Evolutionary conservation across 2,797 vertebrate species (phyloP), one percentile per base, ranked within the genome.

Genomic region (Oryzias sinensis): DNA sequence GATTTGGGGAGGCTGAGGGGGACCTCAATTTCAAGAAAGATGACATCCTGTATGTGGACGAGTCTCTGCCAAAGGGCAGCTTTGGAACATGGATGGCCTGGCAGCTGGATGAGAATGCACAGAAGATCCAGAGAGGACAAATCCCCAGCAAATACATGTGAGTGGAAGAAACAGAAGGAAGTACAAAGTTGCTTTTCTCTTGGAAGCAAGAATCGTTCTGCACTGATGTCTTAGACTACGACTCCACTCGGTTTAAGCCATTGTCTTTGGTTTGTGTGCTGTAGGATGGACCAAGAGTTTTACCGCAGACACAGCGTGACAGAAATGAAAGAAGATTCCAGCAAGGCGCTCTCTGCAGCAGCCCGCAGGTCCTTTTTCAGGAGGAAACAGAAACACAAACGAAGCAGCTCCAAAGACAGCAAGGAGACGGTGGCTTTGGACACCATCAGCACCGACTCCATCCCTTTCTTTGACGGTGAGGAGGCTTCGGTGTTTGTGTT

Each of bases 141-240:
- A 95, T 99, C 78, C 96, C 97, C 78, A 98, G 95, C 92, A 99
- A 98, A 91, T 98, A 95, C 15, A 97, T 98, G 96, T 98, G 82
- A 90, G 95, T 86, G 72, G 64, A 78, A 58, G 66, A 52, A 42
- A 37, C 16, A 29, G 9, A 78, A 58, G 66, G 66, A 53, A 42
- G 41, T 14, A 29, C 29, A 33, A 7, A 2, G 9, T 11, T 37
- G 3, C 2, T 33, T 33, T 33, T 33, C 29, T 33, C 8, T 33
- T 33, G 9, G 2, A 37, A 37, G 11, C 9, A 37, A 11, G 9
- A 37, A 37, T 37, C 9, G 3, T 37, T 37, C 33, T 37, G 27
- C 27, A 6, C 27, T 27, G 9, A 37, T 37, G 33, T 37, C 11
- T 37, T 37, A 3, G 33, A 37, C 9, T 3, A 37, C 3, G 33